phyloP scores from a whole-genome alignment of 2,113 vertebrate genomes.

The Paramisgurnus dabryanus region DNA sequence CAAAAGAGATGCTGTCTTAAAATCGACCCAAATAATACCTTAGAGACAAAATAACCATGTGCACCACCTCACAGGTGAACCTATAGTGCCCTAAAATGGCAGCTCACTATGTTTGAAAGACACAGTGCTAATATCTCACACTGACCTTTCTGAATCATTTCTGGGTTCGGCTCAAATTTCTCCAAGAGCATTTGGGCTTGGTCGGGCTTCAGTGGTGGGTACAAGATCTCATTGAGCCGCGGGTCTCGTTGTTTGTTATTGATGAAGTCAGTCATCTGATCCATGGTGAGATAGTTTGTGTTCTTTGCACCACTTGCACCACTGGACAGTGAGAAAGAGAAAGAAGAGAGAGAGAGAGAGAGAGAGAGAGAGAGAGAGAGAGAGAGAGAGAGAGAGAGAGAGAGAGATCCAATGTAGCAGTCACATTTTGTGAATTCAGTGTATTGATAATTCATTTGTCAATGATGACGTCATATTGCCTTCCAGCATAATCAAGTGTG shows the following conservation, averaged over 20 bases:
- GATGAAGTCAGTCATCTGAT: conserved; percentile 97
- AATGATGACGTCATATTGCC: too few species aligned
- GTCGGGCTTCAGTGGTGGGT: conserved; percentile 89
- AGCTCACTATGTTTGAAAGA: neutral
- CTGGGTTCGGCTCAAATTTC: conserved; percentile 85
- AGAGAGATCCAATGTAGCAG: too few species aligned
- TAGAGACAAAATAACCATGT: too few species aligned
- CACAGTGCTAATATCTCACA: neutral
- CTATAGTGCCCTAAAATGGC: conserved; percentile 7
- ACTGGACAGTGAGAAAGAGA: conserved; percentile 65
- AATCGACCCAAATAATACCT: too few species aligned
- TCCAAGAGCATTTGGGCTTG: conserved; percentile 91
- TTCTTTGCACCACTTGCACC: conserved; percentile 88
- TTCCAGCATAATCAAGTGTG: too few species aligned
- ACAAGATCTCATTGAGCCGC: conserved; percentile 93
- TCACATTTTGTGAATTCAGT: too few species aligned
- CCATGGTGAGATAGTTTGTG: conserved; percentile 81
- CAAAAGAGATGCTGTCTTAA: too few species aligned
- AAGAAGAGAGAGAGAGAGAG: neutral
- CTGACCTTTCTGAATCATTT: conserved; percentile 85
- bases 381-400: too few species aligned
- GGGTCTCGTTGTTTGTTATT: conserved; percentile 94
- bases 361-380: neutral
- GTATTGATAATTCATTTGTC: too few species aligned
- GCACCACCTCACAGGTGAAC: neutral